phyloP scores from a whole-genome alignment of 2,888 invertebrate genomes.

The Caradrina kadenii region DNA sequence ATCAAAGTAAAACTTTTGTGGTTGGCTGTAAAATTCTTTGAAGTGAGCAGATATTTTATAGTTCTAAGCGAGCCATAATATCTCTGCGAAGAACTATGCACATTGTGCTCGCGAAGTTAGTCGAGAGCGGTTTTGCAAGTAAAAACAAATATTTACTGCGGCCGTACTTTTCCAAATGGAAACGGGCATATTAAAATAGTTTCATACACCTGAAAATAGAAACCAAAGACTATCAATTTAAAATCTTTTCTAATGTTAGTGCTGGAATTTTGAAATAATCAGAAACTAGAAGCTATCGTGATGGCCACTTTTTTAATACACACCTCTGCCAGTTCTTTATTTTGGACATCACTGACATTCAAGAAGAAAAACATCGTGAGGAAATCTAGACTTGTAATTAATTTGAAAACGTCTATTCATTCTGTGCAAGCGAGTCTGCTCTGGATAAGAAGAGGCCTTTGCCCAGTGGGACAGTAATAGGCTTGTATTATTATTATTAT shows the following conservation, averaged over 20 bases:
- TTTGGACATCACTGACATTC: too few species aligned
- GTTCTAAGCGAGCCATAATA: constrained; percentile 46
- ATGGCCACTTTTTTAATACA: too few species aligned
- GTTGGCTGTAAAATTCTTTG: constrained; percentile 46
- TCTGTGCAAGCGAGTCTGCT: too few species aligned
- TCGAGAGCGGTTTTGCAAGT: constrained; percentile 41
- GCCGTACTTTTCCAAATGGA: constrained; percentile 38
- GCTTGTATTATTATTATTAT: too few species aligned
- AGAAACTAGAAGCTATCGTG: constrained; percentile 41
- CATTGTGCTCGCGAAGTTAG: constrained; percentile 38
- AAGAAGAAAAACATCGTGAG: too few species aligned
- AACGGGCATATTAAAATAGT: constrained; percentile 41
- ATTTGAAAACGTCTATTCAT: too few species aligned
- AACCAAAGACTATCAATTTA: not conserved
- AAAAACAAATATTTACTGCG: constrained; percentile 49
- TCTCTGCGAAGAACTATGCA: constrained; percentile 42
- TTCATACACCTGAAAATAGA: constrained; percentile 7
- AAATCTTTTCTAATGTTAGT: not conserved
- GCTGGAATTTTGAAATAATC: constrained; percentile 29
- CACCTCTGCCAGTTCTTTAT: too few species aligned
- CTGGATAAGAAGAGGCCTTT: too few species aligned
- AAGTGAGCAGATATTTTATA: constrained; percentile 53
- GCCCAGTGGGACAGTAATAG: too few species aligned
- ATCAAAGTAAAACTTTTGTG: constrained; percentile 52
- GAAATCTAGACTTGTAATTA: too few species aligned